Evolutionary conservation across 2,113 vertebrate genomes (phyloP).

Genomic region (Chloroceryle aenea): DNA sequence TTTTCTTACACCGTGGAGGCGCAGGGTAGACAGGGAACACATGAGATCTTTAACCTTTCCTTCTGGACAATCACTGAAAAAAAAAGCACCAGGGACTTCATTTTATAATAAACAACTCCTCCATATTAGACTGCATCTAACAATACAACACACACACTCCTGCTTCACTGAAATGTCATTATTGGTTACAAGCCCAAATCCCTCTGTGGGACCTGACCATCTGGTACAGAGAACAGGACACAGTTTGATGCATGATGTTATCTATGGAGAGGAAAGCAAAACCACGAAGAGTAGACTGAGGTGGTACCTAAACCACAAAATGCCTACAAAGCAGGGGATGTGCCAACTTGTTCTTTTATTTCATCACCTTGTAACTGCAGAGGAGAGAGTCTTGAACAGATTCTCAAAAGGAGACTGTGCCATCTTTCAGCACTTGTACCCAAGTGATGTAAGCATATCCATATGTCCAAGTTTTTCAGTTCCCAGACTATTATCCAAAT

Average conservation of each 20-base stretch:
- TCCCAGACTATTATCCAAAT: not conserved
- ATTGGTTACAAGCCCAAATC: conserved; percentile 43
- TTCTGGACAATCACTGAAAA: not conserved
- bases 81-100: not conserved
- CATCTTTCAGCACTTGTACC: not conserved
- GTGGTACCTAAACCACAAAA: not conserved
- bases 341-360: not conserved
- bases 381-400: not conserved
- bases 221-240: not conserved
- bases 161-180: not conserved
- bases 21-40: not conserved
- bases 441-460: not conserved
- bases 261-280: not conserved
- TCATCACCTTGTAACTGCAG: not conserved
- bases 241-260: not conserved
- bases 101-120: conserved; percentile 11
- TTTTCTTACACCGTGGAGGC: not conserved
- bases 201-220: conserved; percentile 17
- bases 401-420: not conserved
- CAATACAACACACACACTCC: not conserved
- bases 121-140: not conserved
- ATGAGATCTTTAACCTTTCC: conserved; percentile 17
- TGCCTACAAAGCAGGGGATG: not conserved
- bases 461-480: not conserved
- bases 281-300: not conserved